Percentiles rank a stretch among this genome's conserved stretches.
Conservation (phyloP, 2,888 invertebrate genomes). For the Pycnomerus fuliginosus region DNA sequence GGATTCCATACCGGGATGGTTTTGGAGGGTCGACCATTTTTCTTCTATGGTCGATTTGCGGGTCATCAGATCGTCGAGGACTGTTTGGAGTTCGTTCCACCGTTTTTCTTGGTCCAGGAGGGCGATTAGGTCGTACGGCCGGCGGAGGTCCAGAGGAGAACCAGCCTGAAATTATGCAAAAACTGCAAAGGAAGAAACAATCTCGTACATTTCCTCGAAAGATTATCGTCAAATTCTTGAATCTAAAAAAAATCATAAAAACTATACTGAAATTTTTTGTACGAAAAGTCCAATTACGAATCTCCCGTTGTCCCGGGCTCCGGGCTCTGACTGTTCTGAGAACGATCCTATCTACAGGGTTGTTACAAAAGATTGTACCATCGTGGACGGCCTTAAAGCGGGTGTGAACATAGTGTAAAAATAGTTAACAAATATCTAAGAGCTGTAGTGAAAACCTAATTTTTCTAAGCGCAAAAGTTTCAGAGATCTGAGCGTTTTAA, state of each 20-base stretch:
- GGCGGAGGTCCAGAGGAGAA: slow-evolving; percentile 70
- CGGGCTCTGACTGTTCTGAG: too few relatives aligned
- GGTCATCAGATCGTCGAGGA: slow-evolving; percentile 64
- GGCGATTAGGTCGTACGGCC: slow-evolving; percentile 72
- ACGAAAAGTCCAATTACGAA: neutral
- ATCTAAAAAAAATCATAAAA: neutral
- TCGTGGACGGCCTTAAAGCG: too few relatives aligned
- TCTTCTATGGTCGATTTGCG: slow-evolving; percentile 65
- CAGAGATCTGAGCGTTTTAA: too few relatives aligned
- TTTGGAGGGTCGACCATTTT: slow-evolving; percentile 59
- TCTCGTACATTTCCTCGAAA: neutral
- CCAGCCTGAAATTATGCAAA: slow-evolving; percentile 65
- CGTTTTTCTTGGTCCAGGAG: slow-evolving; percentile 75
- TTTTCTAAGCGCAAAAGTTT: too few relatives aligned
- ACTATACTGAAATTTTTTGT: slow-evolving; percentile 3
- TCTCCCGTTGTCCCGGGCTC: too few relatives aligned
- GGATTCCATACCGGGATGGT: slow-evolving; percentile 62
- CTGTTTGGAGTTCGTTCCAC: slow-evolving; percentile 59
- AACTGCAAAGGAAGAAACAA: too few relatives aligned
- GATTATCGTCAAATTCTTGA: slow-evolving; percentile 3
- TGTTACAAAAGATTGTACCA: too few relatives aligned
- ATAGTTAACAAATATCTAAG: too few relatives aligned
- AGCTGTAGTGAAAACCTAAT: too few relatives aligned
- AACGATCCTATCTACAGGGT: too few relatives aligned
- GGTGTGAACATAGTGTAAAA: too few relatives aligned